phyloP scores from a whole-genome alignment of 2,888 invertebrate genomes.

The Campoplex nolae region DNA sequence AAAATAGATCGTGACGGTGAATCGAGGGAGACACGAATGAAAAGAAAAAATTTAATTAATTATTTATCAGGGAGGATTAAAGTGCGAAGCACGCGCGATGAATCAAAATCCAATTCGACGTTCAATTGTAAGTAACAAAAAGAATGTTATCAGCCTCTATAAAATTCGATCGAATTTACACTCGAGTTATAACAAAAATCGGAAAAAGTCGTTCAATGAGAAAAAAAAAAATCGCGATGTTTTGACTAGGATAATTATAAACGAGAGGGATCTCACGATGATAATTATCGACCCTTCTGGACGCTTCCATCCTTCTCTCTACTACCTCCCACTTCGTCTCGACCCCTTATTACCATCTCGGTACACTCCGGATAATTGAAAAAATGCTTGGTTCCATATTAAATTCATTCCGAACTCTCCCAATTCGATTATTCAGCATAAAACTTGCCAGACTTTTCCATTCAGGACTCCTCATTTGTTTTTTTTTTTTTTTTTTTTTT shows the following conservation, averaged over 20 bases:
- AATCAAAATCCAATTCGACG: neutral
- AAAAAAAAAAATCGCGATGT: constrained; percentile 6
- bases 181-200: neutral
- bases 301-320: neutral
- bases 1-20: neutral
- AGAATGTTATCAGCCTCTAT: neutral
- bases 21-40: neutral
- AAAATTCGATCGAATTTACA: neutral
- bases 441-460: neutral
- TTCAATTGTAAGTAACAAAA: neutral
- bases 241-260: constrained; percentile 38
- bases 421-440: neutral
- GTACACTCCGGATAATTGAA: constrained; percentile 51
- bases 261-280: constrained; percentile 37
- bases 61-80: neutral
- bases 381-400: constrained; percentile 29
- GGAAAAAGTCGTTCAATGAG: neutral
- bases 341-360: constrained; percentile 29
- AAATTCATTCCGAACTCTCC: neutral
- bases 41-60: neutral
- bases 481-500: neutral
- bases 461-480: neutral
- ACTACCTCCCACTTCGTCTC: constrained; percentile 48
- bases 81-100: neutral
- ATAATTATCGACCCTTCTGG: constrained; percentile 54